Conservation (phyloP, 2,113 vertebrate genomes). For the Amazona guildingii region DNA sequence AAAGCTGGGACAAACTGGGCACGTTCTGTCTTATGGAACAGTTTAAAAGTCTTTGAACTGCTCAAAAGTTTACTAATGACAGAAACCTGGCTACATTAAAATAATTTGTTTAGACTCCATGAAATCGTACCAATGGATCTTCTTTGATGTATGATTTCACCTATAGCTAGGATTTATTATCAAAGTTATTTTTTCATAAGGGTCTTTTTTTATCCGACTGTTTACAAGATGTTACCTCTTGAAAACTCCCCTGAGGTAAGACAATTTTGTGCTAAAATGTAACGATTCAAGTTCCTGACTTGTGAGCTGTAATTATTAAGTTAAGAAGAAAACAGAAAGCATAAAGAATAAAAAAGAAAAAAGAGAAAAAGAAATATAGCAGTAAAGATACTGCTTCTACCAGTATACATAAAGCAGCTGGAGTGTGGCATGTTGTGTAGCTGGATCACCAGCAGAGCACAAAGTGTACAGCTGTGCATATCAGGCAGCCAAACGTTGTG, state of each 20-base stretch:
- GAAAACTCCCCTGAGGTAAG: not conserved
- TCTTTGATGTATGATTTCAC: not conserved
- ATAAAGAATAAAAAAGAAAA: not conserved
- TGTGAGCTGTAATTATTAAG: not conserved
- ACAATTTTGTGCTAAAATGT: not conserved
- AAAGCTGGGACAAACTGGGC: not conserved
- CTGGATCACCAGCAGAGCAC: constrained; percentile 32
- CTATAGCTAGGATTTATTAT: not conserved
- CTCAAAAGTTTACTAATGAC: not conserved
- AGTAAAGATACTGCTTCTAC: not conserved
- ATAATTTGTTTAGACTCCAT: not conserved
- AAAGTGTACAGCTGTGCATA: constrained; percentile 40
- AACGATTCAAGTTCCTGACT: not conserved
- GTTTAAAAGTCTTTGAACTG: not conserved
- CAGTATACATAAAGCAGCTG: constrained; percentile 16
- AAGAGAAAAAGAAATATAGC: not conserved
- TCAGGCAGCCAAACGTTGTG: constrained; percentile 30
- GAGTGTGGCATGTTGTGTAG: not conserved
- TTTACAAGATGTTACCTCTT: not conserved
- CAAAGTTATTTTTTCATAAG: not conserved
- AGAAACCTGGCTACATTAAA: not conserved
- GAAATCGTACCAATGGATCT: accelerated
- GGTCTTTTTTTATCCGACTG: not conserved
- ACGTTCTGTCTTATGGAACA: not conserved
- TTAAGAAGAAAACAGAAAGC: accelerated